Percentiles rank a stretch among this genome's conserved stretches.
phyloP scores from a whole-genome alignment of 2,113 vertebrate species.

The Synodontis membranacea region DNA sequence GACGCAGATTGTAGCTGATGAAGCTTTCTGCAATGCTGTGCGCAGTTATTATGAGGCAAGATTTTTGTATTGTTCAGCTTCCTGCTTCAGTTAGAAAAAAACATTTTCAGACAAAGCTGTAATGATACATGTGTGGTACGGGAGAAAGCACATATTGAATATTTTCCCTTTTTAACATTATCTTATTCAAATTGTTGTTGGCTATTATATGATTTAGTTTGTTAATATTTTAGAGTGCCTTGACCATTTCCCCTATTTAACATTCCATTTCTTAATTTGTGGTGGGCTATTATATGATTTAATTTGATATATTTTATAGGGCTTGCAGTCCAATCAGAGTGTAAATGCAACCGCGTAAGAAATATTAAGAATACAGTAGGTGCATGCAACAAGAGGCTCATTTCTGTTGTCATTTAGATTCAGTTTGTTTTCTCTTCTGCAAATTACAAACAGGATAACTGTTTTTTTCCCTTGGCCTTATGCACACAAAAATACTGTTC shows the following conservation, averaged over 20 bases:
- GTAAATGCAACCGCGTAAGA: background rate
- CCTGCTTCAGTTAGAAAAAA: background rate
- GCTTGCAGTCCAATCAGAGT: background rate
- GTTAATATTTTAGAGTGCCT: background rate
- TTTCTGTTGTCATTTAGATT: background rate
- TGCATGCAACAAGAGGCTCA: background rate
- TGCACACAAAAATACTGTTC: background rate
- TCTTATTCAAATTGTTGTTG: background rate
- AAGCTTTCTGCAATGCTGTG: slow-evolving; percentile 96
- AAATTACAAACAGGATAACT: background rate
- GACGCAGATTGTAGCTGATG: slow-evolving; percentile 90
- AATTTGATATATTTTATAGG: background rate
- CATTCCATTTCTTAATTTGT: background rate
- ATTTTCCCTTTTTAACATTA: background rate
- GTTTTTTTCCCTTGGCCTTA: no score
- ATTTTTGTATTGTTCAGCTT: background rate
- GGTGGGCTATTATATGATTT: background rate
- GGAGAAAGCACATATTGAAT: background rate
- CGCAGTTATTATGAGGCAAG: slow-evolving; percentile 93
- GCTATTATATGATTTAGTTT: background rate
- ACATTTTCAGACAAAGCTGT: background rate
- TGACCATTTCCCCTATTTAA: background rate
- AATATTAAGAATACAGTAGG: background rate
- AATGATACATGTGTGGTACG: background rate
- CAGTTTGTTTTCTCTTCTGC: background rate